Evolutionary conservation across 2,888 invertebrate genomes (phyloP), one percentile per base, ranked within the genome.

Genomic region (Pristionchus fissidentatus): DNA sequence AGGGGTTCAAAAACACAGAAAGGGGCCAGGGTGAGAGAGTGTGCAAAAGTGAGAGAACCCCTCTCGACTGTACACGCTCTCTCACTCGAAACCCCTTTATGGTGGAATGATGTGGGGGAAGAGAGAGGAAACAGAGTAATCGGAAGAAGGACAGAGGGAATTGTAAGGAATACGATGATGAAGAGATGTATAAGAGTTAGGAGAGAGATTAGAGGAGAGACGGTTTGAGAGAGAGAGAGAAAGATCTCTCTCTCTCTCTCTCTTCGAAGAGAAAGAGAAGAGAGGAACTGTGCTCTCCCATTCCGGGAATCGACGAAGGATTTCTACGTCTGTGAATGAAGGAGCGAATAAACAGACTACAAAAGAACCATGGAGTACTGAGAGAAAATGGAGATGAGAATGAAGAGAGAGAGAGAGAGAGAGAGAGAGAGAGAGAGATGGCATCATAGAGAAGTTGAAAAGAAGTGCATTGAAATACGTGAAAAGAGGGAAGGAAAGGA

Each of bases 401-500:
- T 73, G 73, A 73, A 73, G 78, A 57, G 52, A 55, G 46, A 29
- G 49, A 26, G 32, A 32, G 38, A 29, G 38, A 66, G 2, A 13
- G 19, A 22, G 43, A 10, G 19, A 41, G 35, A 43, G 73, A 73
- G 29, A 26, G 41, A 73, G 73, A 32, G 46, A 43, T 41, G 32
- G 3, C 73, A 73, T 73, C 19, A 13, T 7, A 22, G 43, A 43
- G 43, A 32, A 73, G 32, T 22, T 41, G 29, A 73, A 35, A 15
- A 43, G 77, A 43, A 75, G 49, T n/a, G n/a, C n/a, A n/a, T n/a
- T n/a, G n/a, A n/a, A n/a, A n/a, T n/a, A n/a, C n/a, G n/a, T n/a
- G 73, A 38, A 41, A 15, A 41, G 41, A 43, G 22, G 75, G 75
- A 46, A 46, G 75, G 75, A 46, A 70, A 46, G 75, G 26, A 75